Conservation (phyloP, 2,888 invertebrate genomes). For the Polymixis flavicincta region DNA sequence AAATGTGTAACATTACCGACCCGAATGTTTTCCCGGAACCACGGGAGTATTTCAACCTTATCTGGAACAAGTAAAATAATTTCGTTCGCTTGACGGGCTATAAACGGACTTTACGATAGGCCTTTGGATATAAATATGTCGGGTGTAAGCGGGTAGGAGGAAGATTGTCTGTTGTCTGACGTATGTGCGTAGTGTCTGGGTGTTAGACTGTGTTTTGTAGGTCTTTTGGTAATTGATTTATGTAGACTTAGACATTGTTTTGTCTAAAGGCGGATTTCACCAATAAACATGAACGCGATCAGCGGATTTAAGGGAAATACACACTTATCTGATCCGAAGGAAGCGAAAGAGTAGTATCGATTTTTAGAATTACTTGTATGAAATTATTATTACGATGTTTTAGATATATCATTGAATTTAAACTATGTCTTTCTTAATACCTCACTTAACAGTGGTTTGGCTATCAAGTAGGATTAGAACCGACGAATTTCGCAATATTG, state of each 20-base stretch:
- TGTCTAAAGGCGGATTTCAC: no score
- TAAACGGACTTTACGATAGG: constrained; percentile 69
- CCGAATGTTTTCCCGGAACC: constrained; percentile 50
- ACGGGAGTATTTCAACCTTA: constrained; percentile 60
- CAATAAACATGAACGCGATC: no score
- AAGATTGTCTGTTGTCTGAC: constrained; percentile 44
- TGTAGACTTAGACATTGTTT: no score
- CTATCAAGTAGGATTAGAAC: background rate
- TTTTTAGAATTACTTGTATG: background rate
- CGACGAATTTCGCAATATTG: background rate
- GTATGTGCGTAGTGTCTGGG: constrained; percentile 24
- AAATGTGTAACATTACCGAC: constrained; percentile 42
- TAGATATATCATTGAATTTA: background rate
- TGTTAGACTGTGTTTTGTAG: background rate
- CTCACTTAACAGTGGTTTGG: background rate
- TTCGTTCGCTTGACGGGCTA: constrained; percentile 64
- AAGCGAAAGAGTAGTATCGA: background rate
- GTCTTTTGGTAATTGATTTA: constrained; percentile 15
- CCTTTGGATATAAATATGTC: constrained; percentile 60
- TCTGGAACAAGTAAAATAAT: constrained; percentile 70
- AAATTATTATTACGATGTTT: background rate
- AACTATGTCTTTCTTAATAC: background rate
- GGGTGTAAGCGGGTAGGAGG: constrained; percentile 17
- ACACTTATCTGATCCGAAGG: no score
- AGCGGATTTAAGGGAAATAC: no score